Percentiles rank a stretch among this genome's conserved stretches.
phyloP scores from a whole-genome alignment of 2,113 vertebrate species.

The Psettodes erumei region DNA sequence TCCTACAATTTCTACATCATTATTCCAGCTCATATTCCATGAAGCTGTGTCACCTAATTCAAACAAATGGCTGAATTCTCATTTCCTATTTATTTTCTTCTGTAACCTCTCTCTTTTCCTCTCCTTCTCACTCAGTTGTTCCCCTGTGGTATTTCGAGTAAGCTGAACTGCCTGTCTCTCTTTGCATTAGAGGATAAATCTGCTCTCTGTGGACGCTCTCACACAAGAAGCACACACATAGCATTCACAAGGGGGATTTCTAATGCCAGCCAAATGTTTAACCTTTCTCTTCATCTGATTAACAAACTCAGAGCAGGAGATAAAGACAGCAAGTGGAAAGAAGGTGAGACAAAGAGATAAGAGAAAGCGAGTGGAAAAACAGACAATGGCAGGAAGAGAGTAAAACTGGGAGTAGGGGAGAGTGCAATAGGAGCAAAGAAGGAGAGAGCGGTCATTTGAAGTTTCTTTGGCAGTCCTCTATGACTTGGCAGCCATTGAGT shows the following conservation, averaged over 20 bases:
- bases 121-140: slow-evolving; percentile 9
- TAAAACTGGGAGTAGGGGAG: slow-evolving; percentile 9
- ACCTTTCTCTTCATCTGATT: slow-evolving; percentile 70
- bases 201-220: slow-evolving; percentile 26
- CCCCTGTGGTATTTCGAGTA: slow-evolving; percentile 44
- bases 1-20: neutral
- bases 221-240: slow-evolving; percentile 36
- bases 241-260: slow-evolving; percentile 52
- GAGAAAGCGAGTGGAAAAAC: slow-evolving; percentile 3
- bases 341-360: slow-evolving; percentile 15
- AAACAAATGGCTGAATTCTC: slow-evolving; percentile 20
- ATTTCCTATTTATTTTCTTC: neutral
- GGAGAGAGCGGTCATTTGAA: slow-evolving; percentile 70
- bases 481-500: slow-evolving; percentile 67
- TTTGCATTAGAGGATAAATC: slow-evolving; percentile 42
- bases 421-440: slow-evolving; percentile 29
- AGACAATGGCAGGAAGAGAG: slow-evolving; percentile 14
- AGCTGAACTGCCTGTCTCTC: slow-evolving; percentile 45
- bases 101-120: neutral
- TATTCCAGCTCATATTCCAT: neutral
- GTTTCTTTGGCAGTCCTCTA: slow-evolving; percentile 73
- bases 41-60: neutral
- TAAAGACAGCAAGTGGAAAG: slow-evolving; percentile 29
- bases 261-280: slow-evolving; percentile 63
- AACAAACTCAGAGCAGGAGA: slow-evolving; percentile 39